Evolutionary conservation across 2,113 vertebrate genomes (phyloP).

Genomic region (Ranitomeya imitator): DNA sequence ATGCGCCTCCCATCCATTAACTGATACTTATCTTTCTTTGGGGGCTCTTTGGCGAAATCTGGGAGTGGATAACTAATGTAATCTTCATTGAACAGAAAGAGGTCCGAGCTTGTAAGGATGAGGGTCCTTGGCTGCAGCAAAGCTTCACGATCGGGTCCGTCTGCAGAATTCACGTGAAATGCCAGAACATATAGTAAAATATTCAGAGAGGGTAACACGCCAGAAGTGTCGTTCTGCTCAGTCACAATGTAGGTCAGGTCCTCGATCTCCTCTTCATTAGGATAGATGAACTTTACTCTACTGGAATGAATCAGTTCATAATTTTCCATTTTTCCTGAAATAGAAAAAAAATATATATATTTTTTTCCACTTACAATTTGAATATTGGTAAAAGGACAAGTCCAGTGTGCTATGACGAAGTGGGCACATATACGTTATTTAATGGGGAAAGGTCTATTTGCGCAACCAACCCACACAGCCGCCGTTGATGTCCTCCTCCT

Average conservation of each 20-base stretch:
- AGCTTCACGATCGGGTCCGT: conserved; percentile 62
- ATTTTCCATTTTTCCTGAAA: conserved; percentile 95
- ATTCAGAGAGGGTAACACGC: conserved; percentile 77
- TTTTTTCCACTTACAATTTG: neutral
- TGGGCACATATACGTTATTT: too few relatives aligned
- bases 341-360: conserved; percentile 49
- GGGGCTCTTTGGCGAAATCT: conserved; percentile 94
- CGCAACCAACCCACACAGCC: too few relatives aligned
- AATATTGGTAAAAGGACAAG: neutral
- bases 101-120: conserved; percentile 86
- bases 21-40: conserved; percentile 87
- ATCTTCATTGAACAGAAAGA: conserved; percentile 94
- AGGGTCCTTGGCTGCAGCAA: conserved; percentile 86
- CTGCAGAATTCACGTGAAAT: conserved; percentile 80
- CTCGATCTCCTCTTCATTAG: conserved; percentile 95
- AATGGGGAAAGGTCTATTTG: too few relatives aligned
- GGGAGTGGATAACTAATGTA: conserved; percentile 94
- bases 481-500: too few relatives aligned
- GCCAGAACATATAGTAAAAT: conserved; percentile 91
- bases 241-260: conserved; percentile 92
- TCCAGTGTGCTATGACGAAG: neutral
- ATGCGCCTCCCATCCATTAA: conserved; percentile 88
- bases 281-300: conserved; percentile 94
- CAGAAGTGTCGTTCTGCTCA: conserved; percentile 79
- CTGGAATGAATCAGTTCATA: conserved; percentile 96